Percentiles rank a stretch among this genome's conserved stretches.
These are phyloP conservation scores for Molorchus minor DNA, from an alignment of 2,888 invertebrate genomes.

Conservation along the genomic window DNA sequence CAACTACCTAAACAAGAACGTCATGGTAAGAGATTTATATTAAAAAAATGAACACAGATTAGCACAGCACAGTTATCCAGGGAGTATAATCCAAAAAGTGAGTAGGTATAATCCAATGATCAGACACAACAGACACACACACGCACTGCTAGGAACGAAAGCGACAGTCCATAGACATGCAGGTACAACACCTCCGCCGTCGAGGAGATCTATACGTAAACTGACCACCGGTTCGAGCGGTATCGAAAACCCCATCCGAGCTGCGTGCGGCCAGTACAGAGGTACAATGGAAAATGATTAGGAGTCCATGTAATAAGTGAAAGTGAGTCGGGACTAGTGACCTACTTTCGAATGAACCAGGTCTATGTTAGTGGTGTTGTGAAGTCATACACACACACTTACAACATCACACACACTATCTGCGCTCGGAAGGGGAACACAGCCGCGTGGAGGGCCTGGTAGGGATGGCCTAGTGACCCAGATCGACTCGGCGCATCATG, in stretches of 20 bases:
- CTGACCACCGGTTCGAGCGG: conserved; percentile 40
- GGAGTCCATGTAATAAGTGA: conserved; percentile 86
- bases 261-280: conserved; percentile 64
- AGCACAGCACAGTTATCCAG: conserved; percentile 24
- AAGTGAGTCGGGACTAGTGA: conserved; percentile 81
- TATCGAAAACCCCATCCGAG: conserved; percentile 33
- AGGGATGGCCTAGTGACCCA: conserved; percentile 86
- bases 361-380: conserved; percentile 81
- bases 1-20: conserved; percentile 36
- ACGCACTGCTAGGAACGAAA: conserved; percentile 19
- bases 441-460: conserved; percentile 54
- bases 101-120: background rate
- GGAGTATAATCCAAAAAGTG: conserved; percentile 15
- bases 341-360: conserved; percentile 93
- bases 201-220: conserved; percentile 34
- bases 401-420: conserved; percentile 54
- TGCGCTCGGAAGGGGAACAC: conserved; percentile 24
- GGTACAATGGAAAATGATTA: conserved; percentile 77
- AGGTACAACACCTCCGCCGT: conserved; percentile 39
- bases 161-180: conserved; percentile 23
- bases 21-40: too few relatives aligned
- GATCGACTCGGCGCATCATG: conserved; percentile 73
- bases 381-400: conserved; percentile 60
- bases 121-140: conserved; percentile 14
- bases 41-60: conserved; percentile 24